phyloP scores from a whole-genome alignment of 2,113 vertebrate species.

The Lichenostomus cassidix region DNA sequence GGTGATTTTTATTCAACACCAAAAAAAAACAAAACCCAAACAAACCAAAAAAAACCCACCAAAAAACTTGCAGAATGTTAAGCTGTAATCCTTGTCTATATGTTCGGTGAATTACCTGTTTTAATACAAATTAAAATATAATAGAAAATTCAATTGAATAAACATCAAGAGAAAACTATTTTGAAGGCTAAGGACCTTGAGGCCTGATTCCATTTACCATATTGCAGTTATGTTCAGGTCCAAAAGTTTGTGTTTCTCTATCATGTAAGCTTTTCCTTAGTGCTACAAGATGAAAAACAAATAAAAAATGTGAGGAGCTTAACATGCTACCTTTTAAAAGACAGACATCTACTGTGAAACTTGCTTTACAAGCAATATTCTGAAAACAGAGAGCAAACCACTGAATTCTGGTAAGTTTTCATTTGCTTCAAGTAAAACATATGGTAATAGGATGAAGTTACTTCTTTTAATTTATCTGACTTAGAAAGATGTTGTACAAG shows the following conservation, averaged over 20 bases:
- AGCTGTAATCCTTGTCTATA: not conserved
- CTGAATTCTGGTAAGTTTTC: not conserved
- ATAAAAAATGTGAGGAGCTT: not conserved
- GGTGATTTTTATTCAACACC: not conserved
- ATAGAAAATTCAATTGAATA: not conserved
- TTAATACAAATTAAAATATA: not conserved
- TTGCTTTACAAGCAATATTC: not conserved
- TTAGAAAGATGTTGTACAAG: not conserved
- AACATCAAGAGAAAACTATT: not conserved
- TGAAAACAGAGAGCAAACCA: not conserved
- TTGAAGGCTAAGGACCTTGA: not conserved
- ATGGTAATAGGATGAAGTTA: not conserved
- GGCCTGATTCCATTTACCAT: not conserved
- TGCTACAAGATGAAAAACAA: not conserved
- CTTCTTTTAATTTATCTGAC: not conserved
- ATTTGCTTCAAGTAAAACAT: not conserved
- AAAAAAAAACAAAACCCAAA: not conserved
- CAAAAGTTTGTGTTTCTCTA: not conserved
- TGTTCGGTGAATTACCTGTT: not conserved
- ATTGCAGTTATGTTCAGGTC: not conserved
- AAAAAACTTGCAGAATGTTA: not conserved
- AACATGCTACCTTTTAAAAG: not conserved
- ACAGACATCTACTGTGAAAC: not conserved
- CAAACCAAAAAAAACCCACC: too few species aligned
- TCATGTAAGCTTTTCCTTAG: not conserved